Evolutionary conservation across 1,140 invertebrate species (phyloP), one percentile per base, ranked within the genome.

Genomic region (Leptinotarsa undecemlineata): DNA sequence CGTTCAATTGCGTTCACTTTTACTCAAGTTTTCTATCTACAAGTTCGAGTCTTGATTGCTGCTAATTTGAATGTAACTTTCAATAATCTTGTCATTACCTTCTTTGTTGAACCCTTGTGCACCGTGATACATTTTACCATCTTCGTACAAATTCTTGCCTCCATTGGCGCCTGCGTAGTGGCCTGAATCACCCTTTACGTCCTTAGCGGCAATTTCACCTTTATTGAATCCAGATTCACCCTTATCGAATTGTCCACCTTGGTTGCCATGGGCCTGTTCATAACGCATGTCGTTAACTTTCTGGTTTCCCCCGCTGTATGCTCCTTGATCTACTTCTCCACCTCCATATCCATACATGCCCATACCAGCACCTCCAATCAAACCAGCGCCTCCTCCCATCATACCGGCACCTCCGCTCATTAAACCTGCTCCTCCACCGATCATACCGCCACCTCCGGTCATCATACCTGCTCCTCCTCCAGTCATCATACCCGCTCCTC

Each of bases 91-190:
- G 74, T 80, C 33, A 8, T 42, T 84, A 88, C 89, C 89, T 77
- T 88, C 82, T 80, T 90, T 87, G 76, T 89, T 86, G 72, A 86
- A 85, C 69, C 87, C 87, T 72, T 88, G 85, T 51, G 83, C 87
- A 60, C 88, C 89, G 78, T 87, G 82, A 75, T 89, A 90, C 61
- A 83, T 83, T 81, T 89, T 89, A 71, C 87, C 88, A 81, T 90
- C 88, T 67, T 87, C 88, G 3, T 85, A 84, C 4, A 86, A 81
- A 81, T 89, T 89, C 74, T 89, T 89, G 73, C 86, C 88, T 3
- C 87, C 88, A 75, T 86, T 85, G 76, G 87, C 86, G 68, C 87
- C 86, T 77, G 86, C 88, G 76, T 88, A 89, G 74, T 86, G 88
- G 15, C 88, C 88, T 2, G 87, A 85, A 76, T 89, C 87, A 57